Evolutionary conservation across 1,140 invertebrate species (phyloP), one percentile per base, ranked within the genome.

Genomic region (Cotesia typhae): DNA sequence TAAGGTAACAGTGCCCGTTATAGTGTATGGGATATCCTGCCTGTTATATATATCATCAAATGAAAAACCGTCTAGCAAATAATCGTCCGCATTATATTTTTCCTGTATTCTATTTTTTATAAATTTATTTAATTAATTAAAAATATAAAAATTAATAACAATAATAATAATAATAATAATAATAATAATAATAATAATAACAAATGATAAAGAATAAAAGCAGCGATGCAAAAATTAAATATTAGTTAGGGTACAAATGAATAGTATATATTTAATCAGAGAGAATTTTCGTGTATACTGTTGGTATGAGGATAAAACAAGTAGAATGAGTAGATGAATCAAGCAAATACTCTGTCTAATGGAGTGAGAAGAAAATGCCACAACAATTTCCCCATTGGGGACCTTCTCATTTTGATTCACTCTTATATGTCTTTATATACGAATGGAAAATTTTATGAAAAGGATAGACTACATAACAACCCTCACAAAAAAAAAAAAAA

Each of bases 311-410:
- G 72, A 57, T 28, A 28, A 28, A 28, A 28, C 28, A 28, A 28
- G 41, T 47, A 47, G 38, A 41, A 47, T 9, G 41, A 47, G 10
- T 47, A 47, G 41, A 10, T 9, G 74, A 77, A 52, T 64, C 52
- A 74, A 64, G 70, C 78, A 77, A 78, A 80, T 75, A 74, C 70
- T 47, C 10, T 61, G 75, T 72, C 79, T 84, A 83, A 84, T 83
- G 80, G 78, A 61, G 75, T 78, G 79, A 74, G 79, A 81, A 77
- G 80, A 79, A 82, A 82, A 82, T 75, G 78, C 79, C 77, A 72
- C 72, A 76, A 80, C 74, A 78, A 78, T 79, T 76, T 79, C 68
- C 69, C 52, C 66, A 61, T 65, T 14, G 47, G 53, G 57, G 36
- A 7, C 66, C 28, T 35, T 47, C 41, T 47, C 41, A 5, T 47